Conservation (phyloP, 2,113 vertebrate genomes). For the Phrynocephalus versicolor region DNA sequence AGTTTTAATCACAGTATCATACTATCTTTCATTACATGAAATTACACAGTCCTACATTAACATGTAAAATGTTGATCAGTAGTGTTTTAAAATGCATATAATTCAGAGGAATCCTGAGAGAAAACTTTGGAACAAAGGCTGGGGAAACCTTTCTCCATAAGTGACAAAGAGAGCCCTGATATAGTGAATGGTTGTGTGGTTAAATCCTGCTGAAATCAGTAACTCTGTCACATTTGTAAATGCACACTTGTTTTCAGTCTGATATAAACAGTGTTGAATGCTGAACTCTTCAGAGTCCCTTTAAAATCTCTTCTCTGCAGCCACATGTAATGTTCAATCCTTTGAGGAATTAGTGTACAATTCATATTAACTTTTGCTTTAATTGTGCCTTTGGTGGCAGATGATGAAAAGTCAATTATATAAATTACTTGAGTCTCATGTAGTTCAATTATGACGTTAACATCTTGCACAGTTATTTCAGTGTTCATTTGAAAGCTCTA, state of each 20-base stretch:
- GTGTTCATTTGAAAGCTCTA: slow-evolving; percentile 30
- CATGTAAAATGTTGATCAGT: not conserved
- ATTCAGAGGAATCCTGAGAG: not conserved
- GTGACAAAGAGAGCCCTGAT: no score
- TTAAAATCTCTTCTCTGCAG: slow-evolving; percentile 13
- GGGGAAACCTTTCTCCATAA: not conserved
- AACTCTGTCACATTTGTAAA: not conserved
- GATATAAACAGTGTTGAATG: slow-evolving; percentile 20
- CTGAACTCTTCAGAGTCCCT: slow-evolving; percentile 18
- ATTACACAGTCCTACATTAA: not conserved
- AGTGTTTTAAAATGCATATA: not conserved
- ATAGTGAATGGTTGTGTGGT: not conserved
- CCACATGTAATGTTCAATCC: slow-evolving; percentile 23
- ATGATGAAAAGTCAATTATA: slow-evolving; percentile 52
- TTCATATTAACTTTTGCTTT: slow-evolving; percentile 53
- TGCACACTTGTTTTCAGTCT: not conserved
- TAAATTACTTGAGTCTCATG: slow-evolving; percentile 49
- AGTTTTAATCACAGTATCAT: not conserved
- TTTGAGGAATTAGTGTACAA: slow-evolving; percentile 50
- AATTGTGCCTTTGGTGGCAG: slow-evolving; percentile 54
- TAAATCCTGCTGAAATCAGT: not conserved
- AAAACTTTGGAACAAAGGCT: not conserved
- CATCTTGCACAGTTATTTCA: slow-evolving; percentile 51
- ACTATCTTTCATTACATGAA: no score
- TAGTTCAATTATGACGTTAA: slow-evolving; percentile 51